phyloP scores from a whole-genome alignment of 2,113 vertebrate genomes.

The Galemys pyrenaicus region DNA sequence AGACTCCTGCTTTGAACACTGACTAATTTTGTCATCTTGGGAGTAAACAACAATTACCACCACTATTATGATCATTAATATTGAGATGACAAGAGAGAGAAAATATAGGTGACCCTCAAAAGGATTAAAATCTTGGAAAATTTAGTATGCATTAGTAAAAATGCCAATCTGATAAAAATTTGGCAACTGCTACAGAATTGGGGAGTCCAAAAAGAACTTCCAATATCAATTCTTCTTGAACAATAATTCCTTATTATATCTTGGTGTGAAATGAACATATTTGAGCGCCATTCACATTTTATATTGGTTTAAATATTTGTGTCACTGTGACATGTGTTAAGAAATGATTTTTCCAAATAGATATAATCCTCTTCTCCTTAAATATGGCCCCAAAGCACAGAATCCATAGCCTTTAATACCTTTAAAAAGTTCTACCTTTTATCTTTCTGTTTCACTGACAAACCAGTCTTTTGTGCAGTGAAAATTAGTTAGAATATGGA shows the following conservation, averaged over 20 bases:
- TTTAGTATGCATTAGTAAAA: background rate
- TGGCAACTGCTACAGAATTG: background rate
- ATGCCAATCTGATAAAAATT: background rate
- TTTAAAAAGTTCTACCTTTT: background rate
- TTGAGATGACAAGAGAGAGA: background rate
- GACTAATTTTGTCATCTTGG: background rate
- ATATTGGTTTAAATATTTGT: background rate
- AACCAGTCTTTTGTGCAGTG: background rate
- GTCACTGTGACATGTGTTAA: background rate
- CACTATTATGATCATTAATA: background rate
- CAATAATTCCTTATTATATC: background rate
- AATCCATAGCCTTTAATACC: background rate
- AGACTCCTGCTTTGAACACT: conserved; percentile 8
- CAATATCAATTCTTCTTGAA: background rate
- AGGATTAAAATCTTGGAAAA: background rate
- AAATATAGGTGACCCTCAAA: background rate
- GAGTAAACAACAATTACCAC: conserved; percentile 21
- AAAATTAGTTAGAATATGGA: background rate
- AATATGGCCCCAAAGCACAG: background rate
- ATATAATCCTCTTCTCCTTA: background rate
- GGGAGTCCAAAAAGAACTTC: background rate
- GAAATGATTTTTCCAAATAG: background rate
- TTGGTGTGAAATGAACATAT: background rate
- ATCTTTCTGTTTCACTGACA: background rate
- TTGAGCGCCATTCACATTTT: background rate